These are phyloP conservation scores for Apodemia zela DNA, from an alignment of 2,888 invertebrate species.

Conservation along the genomic window DNA sequence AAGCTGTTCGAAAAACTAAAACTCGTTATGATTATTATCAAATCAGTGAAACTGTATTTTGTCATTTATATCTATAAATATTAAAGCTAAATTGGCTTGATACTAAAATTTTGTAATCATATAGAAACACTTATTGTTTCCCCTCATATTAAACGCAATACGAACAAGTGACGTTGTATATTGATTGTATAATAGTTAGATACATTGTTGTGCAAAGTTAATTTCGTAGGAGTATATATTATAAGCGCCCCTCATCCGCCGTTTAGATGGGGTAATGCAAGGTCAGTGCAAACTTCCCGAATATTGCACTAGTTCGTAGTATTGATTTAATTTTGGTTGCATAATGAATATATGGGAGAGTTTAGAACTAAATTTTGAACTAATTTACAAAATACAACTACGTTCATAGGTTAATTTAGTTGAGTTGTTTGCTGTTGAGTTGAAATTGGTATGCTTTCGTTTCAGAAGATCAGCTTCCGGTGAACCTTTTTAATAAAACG, in stretches of 20 bases:
- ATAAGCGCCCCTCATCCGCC: constrained; percentile 48
- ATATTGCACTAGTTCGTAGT: constrained; percentile 1
- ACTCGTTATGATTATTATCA: not conserved
- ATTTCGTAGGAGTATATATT: constrained; percentile 46
- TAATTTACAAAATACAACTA: not conserved
- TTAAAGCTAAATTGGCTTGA: not conserved
- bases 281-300: constrained; percentile 46
- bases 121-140: not conserved
- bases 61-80: not conserved
- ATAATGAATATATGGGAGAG: constrained; percentile 1
- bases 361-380: not conserved
- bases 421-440: too few species aligned
- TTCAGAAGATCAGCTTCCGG: too few species aligned
- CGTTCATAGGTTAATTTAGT: not conserved
- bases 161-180: constrained; percentile 45
- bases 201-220: constrained; percentile 34
- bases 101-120: not conserved
- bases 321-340: constrained; percentile 10
- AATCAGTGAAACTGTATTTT: not conserved
- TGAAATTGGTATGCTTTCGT: too few species aligned
- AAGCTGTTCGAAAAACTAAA: not conserved
- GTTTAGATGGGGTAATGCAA: constrained; percentile 44
- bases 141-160: constrained; percentile 25
- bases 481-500: too few species aligned
- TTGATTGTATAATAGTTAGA: constrained; percentile 41